Percentiles rank a stretch among this genome's conserved stretches.
phyloP scores from a whole-genome alignment of 2,888 invertebrate species.

The Lutraria lutraria region DNA sequence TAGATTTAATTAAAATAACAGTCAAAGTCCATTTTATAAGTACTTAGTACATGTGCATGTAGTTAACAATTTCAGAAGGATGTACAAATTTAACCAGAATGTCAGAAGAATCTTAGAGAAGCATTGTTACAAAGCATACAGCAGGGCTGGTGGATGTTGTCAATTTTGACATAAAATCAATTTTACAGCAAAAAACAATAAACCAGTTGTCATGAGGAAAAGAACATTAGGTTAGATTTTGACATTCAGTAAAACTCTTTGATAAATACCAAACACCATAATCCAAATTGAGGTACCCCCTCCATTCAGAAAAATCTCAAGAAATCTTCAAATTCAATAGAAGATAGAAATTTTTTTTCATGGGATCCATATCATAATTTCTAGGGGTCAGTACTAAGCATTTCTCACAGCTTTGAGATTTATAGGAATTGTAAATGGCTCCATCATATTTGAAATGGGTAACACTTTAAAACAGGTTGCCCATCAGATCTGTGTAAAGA shows the following conservation, averaged over 20 bases:
- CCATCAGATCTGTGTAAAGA: too few species aligned
- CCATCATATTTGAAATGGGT: neutral
- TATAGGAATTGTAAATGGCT: too few species aligned
- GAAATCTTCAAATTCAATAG: neutral
- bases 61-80: neutral
- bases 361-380: neutral
- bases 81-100: neutral
- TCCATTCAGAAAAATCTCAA: neutral
- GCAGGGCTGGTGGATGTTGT: neutral
- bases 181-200: neutral
- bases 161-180: conserved; percentile 2
- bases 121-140: neutral
- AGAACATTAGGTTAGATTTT: neutral
- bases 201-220: neutral
- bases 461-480: neutral
- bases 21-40: neutral
- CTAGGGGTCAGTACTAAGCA: neutral
- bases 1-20: neutral
- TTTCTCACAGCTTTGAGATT: too few species aligned
- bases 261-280: neutral
- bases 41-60: neutral
- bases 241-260: neutral
- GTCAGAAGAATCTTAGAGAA: neutral
- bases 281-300: neutral
- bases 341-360: too few species aligned